phyloP scores from a whole-genome alignment of 2,113 vertebrate species.

The Trogon melanurus region DNA sequence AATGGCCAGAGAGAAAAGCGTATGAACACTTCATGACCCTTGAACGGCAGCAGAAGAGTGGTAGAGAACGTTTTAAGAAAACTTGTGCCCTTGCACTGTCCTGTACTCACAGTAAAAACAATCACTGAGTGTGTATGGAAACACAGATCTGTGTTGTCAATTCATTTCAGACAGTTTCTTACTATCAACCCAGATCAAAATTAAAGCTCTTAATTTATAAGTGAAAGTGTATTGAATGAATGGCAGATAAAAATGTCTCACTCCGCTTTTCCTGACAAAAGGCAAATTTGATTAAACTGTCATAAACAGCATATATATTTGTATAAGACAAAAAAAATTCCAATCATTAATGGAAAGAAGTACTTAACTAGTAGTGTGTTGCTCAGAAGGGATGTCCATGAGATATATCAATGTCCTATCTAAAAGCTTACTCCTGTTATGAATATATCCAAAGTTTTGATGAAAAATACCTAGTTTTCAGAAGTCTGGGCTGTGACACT shows the following conservation, averaged over 20 bases:
- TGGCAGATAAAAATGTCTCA: not conserved
- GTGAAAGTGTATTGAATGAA: not conserved
- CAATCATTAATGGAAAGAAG: not conserved
- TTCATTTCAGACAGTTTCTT: not conserved
- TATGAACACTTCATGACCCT: not conserved
- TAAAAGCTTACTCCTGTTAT: not conserved
- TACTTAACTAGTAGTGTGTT: slow-evolving; percentile 26
- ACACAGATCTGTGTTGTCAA: not conserved
- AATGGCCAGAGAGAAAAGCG: not conserved
- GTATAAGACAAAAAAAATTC: not conserved
- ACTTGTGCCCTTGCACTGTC: not conserved
- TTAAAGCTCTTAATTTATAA: not conserved
- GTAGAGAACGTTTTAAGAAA: not conserved
- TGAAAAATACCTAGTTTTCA: not conserved
- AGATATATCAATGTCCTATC: slow-evolving; percentile 24
- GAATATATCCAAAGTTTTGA: not conserved
- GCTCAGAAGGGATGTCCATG: not conserved
- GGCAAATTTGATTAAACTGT: not conserved
- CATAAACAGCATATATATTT: not conserved
- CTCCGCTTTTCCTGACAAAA: not conserved
- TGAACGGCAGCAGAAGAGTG: not conserved
- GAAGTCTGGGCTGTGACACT: not conserved
- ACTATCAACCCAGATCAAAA: not conserved
- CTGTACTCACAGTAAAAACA: not conserved
- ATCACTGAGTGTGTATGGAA: not conserved